Conservation (phyloP, 2,113 vertebrate species). For the Sminthopsis crassicaudata region DNA sequence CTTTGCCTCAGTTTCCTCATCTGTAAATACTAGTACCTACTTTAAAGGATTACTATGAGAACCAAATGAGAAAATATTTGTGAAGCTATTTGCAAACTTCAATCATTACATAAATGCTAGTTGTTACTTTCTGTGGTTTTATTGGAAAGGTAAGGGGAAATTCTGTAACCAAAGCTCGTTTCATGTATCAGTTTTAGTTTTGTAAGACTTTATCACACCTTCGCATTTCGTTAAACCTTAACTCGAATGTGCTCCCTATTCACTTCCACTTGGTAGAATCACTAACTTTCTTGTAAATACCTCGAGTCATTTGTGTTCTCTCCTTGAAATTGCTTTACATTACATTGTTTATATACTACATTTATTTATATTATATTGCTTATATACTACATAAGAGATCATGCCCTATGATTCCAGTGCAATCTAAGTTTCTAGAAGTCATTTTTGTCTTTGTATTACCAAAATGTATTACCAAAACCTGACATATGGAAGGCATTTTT, state of each 20-base stretch:
- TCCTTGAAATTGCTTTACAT: neutral
- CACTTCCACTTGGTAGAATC: neutral
- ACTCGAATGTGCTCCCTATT: neutral
- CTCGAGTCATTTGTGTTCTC: neutral
- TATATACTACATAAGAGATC: neutral
- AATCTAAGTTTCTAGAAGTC: neutral
- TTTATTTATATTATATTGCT: too few relatives aligned
- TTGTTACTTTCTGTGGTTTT: neutral
- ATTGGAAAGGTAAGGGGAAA: neutral
- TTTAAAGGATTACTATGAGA: too few relatives aligned
- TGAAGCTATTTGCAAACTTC: neutral
- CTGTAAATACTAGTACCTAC: neutral
- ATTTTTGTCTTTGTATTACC: neutral
- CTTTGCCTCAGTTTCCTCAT: neutral
- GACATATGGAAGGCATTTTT: neutral
- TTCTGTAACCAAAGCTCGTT: constrained; percentile 2
- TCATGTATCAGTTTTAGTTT: constrained; percentile 41
- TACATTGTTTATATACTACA: too few relatives aligned
- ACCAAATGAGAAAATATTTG: neutral
- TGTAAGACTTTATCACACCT: constrained; percentile 5
- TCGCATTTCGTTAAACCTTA: neutral
- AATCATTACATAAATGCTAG: neutral
- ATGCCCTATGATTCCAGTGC: neutral
- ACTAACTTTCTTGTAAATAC: neutral
- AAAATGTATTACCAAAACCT: too few relatives aligned